Base-by-base conservation (phyloP, 2,113 vertebrate species). In the Caranx ignobilis region DNA sequence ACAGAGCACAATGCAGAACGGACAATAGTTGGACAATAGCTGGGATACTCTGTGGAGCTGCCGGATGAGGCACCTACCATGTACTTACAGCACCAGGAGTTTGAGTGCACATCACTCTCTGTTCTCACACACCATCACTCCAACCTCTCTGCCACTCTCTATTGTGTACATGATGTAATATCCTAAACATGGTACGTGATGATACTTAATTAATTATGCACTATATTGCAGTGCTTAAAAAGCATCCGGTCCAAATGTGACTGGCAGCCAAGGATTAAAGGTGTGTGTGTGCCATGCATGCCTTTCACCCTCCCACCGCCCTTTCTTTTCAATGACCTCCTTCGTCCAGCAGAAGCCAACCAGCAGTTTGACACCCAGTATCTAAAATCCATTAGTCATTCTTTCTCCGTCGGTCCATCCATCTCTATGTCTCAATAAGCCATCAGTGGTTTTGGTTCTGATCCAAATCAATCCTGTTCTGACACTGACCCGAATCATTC, bases 391-490 rank as follows among this genome's bases (percentile, higher is more conserved):
- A 93, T 94, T 89, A 87, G 87, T 93, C 92, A 91, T 91, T 89
- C 90, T 84, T 86, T 83, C 82, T 77, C 83, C 50, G 47, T 87
- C 62, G 9, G 78, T 81, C 79, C 88, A 91, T 93, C 90, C 80
- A 85, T 94, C 89, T 89, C 79, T 67, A 82, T 88, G 86, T 91
- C 93, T 91, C 89, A 88, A 89, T 91, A 91, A 88, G 92, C 91
- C 88, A 92, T 93, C 91, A 94, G 93, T 92, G 91, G 89, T 92
- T 92, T 91, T 92, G 92, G 92, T 92, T 90, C 82, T 75, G 87
- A 88, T 93, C 92, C 93, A 93, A 92, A 91, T 94, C 93, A 90
- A 93, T 92, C 91, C 89, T 87, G 90, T 85, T 89, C 90, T 91
- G 90, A 94, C 91, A 79, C 80, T 88, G 89, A 91, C 91, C 92